Evolutionary conservation across 2,797 vertebrate genomes (phyloP).

Genomic region (Cyclura pinguis): DNA sequence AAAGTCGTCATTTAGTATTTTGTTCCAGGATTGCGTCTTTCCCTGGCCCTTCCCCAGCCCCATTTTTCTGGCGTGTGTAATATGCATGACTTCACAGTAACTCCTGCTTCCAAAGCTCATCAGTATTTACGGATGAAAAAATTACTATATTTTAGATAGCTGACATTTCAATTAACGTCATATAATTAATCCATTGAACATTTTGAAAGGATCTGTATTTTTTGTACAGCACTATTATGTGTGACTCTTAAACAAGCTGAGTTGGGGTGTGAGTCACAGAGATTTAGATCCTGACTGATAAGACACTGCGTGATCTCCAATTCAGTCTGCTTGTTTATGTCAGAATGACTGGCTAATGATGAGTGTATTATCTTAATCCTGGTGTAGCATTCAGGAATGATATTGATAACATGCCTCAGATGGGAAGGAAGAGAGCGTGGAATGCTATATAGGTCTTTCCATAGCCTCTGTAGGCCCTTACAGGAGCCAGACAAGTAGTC

Average conservation of each 20-base stretch:
- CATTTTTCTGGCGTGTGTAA: constrained; percentile 10
- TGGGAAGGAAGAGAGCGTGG: neutral
- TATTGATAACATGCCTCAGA: neutral
- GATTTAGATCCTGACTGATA: constrained; percentile 37
- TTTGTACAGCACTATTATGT: constrained; percentile 50
- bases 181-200: constrained; percentile 66
- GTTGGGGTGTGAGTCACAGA: constrained; percentile 27
- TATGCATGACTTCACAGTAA: constrained; percentile 42
- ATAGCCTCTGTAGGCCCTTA: no score
- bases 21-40: neutral
- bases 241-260: constrained; percentile 40
- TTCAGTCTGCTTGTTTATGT: constrained; percentile 18
- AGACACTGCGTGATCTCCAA: constrained; percentile 30
- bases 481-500: neutral
- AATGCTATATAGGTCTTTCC: neutral
- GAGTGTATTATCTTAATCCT: neutral
- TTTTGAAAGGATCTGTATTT: constrained; percentile 51
- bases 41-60: neutral
- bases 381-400: neutral
- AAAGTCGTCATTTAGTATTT: neutral
- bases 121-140: constrained; percentile 39
- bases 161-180: constrained; percentile 56
- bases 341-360: neutral
- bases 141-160: constrained; percentile 52
- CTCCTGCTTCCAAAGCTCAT: constrained; percentile 52